Percentiles rank a stretch among this genome's conserved stretches.
phyloP scores from a whole-genome alignment of 2,113 vertebrate genomes.

The Nymphicus hollandicus region DNA sequence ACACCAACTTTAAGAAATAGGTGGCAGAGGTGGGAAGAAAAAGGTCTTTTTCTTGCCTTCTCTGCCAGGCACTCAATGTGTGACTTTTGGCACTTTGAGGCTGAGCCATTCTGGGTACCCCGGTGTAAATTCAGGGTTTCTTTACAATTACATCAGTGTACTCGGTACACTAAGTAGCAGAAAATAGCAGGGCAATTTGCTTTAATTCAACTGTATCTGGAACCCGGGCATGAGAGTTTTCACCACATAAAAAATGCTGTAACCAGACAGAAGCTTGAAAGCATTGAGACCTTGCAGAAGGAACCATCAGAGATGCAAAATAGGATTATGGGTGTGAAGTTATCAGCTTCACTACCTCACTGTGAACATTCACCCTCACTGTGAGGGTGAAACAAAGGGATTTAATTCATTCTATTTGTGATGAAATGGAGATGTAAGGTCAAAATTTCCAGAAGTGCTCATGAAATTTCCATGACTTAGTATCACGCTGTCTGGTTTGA shows the following conservation, averaged over 20 bases:
- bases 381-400: background rate
- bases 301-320: background rate
- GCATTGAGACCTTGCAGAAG: background rate
- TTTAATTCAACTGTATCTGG: background rate
- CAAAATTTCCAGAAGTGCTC: background rate
- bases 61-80: background rate
- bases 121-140: background rate
- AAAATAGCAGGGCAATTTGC: background rate
- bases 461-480: background rate
- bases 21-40: background rate
- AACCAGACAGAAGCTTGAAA: background rate
- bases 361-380: background rate
- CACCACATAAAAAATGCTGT: background rate
- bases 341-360: background rate
- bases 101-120: background rate
- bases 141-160: background rate
- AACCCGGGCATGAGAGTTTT: background rate
- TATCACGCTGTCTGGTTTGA: background rate
- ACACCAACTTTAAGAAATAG: background rate
- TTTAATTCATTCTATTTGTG: background rate
- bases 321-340: fast-evolving
- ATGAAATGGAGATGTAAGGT: background rate
- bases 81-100: background rate
- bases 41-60: background rate
- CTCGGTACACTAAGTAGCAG: background rate